phyloP scores from a whole-genome alignment of 2,888 invertebrate species.

The Ramazzottius varieornatus region DNA sequence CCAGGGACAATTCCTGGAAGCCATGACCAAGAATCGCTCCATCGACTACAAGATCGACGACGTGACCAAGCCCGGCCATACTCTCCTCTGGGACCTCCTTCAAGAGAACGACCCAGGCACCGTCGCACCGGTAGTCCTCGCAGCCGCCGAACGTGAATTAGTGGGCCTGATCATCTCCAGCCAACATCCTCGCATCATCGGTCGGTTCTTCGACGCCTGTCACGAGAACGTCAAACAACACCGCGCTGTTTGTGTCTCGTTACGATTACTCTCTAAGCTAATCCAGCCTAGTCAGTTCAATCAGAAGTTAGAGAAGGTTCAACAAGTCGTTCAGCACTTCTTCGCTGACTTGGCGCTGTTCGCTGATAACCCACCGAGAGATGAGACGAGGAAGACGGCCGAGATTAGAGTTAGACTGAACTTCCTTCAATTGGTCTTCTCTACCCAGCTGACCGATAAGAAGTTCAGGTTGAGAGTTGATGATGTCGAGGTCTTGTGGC shows the following conservation, averaged over 20 bases:
- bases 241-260: not conserved
- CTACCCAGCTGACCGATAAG: not conserved
- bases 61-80: conserved; percentile 69
- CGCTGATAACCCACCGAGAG: not conserved
- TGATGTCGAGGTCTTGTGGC: conserved; percentile 72
- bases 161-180: not conserved
- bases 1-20: no score
- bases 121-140: not conserved
- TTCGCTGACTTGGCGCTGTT: not conserved
- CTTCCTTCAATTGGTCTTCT: not conserved
- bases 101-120: conserved; percentile 35
- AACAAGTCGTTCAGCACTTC: not conserved
- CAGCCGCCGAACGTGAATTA: not conserved
- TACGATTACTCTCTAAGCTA: not conserved
- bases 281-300: not conserved
- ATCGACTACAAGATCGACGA: conserved; percentile 27
- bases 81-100: conserved; percentile 69
- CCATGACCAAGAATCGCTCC: no score
- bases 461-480: conserved; percentile 23
- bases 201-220: not conserved
- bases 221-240: not conserved
- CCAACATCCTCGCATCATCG: not conserved
- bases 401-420: not conserved
- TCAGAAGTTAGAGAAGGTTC: not conserved
- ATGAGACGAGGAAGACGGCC: not conserved